Base-by-base conservation (phyloP, 2,113 vertebrate species). In the Xiphias gladius region DNA sequence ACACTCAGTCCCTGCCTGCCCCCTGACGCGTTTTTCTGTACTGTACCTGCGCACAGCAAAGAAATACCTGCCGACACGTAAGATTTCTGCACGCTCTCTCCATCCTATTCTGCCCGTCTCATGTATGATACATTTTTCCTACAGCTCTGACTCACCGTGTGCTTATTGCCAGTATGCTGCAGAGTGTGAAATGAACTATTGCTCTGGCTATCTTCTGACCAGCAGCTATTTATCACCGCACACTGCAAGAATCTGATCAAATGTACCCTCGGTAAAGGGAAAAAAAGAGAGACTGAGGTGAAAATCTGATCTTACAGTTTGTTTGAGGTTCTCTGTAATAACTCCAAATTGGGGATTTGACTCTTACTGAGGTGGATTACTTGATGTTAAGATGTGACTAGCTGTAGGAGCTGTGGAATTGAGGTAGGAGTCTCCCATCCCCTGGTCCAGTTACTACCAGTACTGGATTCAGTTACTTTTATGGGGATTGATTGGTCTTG, bases 401-500 rank as follows among this genome's bases (percentile, higher is more conserved):
- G 57, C 41, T 35, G 28, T 20, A 57, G 48, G 61, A 43, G 43
- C 71, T 2, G 55, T 11, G 13, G 41, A 72, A 43, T 52, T 55
- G 37, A 84, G 73, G 62, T 72, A 37, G 26, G 46, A 76, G 50
- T 65, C 61, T 48, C 4, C 43, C 70, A 43, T 62, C 48, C 9
- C 2, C 1, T 35, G 77, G 58, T 89, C 30, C 1, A 72, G 79
- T 89, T 82, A 83, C 76, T 35, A 58, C 83, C 20, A 73, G 76
- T 78, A 63, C 46, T 81, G 39, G 76, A 85, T 89, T 85, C 57
- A 79, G n/a, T 87, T 88, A 80, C 88, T 73, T 86, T 89, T 59
- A 87, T 87, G 58, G 55, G 70, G 80, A 88, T 87, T 86, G 88
- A 90, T 84, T 87, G 91, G 88, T 90, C 74, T 76, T 19, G 17